Evolutionary conservation across 2,113 vertebrate genomes (phyloP), one percentile per base, ranked within the genome.

Genomic region (Chionis minor): DNA sequence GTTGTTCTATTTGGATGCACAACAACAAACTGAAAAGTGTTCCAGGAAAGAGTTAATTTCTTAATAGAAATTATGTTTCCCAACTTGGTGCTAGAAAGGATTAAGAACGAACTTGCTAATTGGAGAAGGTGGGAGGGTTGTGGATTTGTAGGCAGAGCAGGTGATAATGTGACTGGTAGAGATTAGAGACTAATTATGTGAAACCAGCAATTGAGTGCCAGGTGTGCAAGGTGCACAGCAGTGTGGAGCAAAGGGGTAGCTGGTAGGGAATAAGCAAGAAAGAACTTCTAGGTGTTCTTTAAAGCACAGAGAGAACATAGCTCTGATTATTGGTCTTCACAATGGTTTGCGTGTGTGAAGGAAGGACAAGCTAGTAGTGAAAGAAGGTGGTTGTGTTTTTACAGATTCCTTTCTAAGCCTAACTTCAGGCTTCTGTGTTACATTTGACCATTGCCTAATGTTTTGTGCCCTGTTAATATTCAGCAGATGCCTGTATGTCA

Each of bases 41-140:
- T 90, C 65, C 49, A 71, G 59, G n/a, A 86, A 86, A 26, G 59
- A 67, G 82, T 88, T 90, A 90, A 87, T 81, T 94, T 63, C 55
- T 18, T 7, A 33, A 26, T 5, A 59, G 86, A 72, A 94, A 67
- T 67, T 14, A 20, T 30, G 44, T 63, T 89, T 93, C 56, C 65
- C 35, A 70, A 9, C 30, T 56, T 61, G 14, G 3, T 10, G 14
- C 21, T 75, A 40, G 69, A 71, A 74, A 67, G 80, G 40, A 59
- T 81, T 79, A 71, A 83, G 42, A 28, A 70, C 72, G 52, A 86
- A 40, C 2, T 71, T 75, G 75, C 23, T 96, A 94, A 93, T 75
- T 93, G 69, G 18, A 5, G 35, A 56, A 63, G n/a, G 35, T 90
- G 69, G 79, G 63, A 94, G 74, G 70, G 84, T 49, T 0, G 0